Conservation (phyloP, 2,888 invertebrate species). For the Drosophila pseudotalamancana region DNA sequence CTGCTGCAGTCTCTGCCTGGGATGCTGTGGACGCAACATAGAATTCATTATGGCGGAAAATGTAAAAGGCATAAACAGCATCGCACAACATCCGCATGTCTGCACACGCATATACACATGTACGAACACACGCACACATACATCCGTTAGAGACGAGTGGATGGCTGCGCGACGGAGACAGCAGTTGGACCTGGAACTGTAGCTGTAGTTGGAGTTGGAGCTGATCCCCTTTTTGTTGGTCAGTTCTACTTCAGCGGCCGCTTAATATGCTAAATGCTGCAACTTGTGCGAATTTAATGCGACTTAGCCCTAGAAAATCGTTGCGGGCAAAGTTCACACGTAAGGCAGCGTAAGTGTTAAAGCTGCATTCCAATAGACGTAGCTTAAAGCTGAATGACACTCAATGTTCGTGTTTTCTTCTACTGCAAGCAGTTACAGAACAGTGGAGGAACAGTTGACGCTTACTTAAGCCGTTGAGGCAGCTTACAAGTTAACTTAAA, state of each 20-base stretch:
- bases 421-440: too few species aligned
- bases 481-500: too few species aligned
- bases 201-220: slow-evolving; percentile 12
- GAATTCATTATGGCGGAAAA: slow-evolving; percentile 76
- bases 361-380: too few species aligned
- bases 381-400: too few species aligned
- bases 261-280: slow-evolving; percentile 72
- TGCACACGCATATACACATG: slow-evolving; percentile 27
- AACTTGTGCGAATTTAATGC: slow-evolving; percentile 61
- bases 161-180: slow-evolving; percentile 53
- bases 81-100: slow-evolving; percentile 71
- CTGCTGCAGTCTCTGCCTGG: neutral
- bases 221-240: slow-evolving; percentile 25
- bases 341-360: neutral
- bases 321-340: too few species aligned
- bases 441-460: too few species aligned
- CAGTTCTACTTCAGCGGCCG: slow-evolving; percentile 48
- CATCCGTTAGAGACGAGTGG: slow-evolving; percentile 46
- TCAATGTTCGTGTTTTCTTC: too few species aligned
- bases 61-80: slow-evolving; percentile 77
- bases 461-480: too few species aligned
- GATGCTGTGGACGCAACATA: slow-evolving; percentile 35
- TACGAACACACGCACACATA: slow-evolving; percentile 10
- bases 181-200: slow-evolving; percentile 4
- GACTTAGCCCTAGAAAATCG: neutral